phyloP scores from a whole-genome alignment of 2,888 invertebrate species.

The Hyles lineata region DNA sequence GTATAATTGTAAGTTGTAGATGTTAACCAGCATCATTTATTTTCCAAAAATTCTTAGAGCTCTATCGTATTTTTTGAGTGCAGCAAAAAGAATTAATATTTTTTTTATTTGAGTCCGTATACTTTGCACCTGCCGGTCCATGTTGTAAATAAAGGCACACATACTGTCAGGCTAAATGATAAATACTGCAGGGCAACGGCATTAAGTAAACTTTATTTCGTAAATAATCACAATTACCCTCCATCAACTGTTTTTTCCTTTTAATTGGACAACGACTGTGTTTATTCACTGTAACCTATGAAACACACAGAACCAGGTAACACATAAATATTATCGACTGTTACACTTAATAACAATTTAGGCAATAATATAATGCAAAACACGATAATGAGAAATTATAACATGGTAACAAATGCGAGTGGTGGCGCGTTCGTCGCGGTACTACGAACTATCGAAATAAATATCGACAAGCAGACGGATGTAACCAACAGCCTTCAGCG shows the following conservation, averaged over 20 bases:
- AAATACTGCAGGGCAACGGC: neutral
- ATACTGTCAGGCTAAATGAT: neutral
- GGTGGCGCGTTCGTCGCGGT: slow-evolving; percentile 37
- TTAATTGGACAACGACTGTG: neutral
- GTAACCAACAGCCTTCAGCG: slow-evolving; percentile 47
- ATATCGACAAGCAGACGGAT: slow-evolving; percentile 45
- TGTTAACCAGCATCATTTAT: too few relatives aligned
- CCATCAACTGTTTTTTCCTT: slow-evolving; percentile 2
- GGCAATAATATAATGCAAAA: neutral
- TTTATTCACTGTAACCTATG: neutral
- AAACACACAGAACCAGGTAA: neutral
- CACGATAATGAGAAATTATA: neutral
- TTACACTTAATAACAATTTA: neutral
- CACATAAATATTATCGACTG: slow-evolving; percentile 1
- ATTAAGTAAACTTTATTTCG: neutral
- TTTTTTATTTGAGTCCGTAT: too few relatives aligned
- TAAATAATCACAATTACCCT: slow-evolving; percentile 10
- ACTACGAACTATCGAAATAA: slow-evolving; percentile 66
- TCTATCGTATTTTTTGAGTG: too few relatives aligned
- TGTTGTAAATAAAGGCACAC: too few relatives aligned
- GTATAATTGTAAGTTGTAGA: too few relatives aligned
- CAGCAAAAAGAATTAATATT: too few relatives aligned
- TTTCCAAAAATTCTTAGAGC: too few relatives aligned
- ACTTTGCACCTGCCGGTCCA: too few relatives aligned
- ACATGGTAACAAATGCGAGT: slow-evolving; percentile 16